phyloP scores from a whole-genome alignment of 37 sponge, comb jelly and placozoan species.

The Corticium candelabrum region DNA sequence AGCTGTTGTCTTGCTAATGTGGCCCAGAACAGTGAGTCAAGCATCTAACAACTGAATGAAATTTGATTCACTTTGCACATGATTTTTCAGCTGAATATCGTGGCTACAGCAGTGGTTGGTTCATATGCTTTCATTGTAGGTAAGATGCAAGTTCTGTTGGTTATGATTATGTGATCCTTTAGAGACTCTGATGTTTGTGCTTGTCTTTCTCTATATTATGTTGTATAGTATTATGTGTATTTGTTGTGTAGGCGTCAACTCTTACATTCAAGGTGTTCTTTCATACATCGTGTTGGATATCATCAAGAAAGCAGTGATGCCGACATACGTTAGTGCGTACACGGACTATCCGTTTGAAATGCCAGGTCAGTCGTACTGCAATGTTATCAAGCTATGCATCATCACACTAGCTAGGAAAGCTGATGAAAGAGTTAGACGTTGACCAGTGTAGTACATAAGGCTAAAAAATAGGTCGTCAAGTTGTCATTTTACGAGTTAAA shows the following conservation, averaged over 20 bases:
- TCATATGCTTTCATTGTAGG: background rate
- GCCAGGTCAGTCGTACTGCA: no score
- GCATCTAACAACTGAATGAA: no score
- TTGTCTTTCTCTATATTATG: background rate
- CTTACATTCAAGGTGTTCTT: background rate
- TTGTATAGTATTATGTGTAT: background rate
- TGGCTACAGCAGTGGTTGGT: background rate
- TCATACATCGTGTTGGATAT: background rate
- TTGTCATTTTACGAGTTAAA: no score
- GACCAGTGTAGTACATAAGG: no score
- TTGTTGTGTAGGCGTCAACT: background rate
- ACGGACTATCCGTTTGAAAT: background rate
- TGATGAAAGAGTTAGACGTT: no score
- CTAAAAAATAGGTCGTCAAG: no score
- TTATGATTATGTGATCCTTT: no score
- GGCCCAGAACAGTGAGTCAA: background rate
- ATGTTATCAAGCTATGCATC: no score
- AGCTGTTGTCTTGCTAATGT: background rate
- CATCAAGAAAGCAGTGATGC: background rate
- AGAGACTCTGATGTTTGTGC: no score
- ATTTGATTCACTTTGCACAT: no score
- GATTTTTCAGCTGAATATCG: background rate
- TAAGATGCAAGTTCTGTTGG: no score
- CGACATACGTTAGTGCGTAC: background rate
- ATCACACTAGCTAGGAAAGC: no score